Base-by-base conservation (phyloP, 2,113 vertebrate genomes). In the Amblyornis subalaris region DNA sequence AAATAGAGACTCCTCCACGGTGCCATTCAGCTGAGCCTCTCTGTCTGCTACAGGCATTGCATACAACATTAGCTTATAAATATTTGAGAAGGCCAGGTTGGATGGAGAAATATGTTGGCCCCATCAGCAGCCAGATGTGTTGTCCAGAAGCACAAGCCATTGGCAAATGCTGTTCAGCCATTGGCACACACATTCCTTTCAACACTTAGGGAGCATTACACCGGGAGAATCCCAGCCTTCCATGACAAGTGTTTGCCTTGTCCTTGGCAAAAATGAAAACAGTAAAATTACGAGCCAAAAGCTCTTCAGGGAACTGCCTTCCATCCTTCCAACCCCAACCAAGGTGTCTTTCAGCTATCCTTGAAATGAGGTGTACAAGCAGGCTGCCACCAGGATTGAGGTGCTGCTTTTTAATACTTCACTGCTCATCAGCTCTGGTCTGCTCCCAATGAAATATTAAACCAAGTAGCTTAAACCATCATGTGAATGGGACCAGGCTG, bases 51-150 rank as follows among this genome's bases (percentile, higher is more conserved):
- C 33, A 36, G 42, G 58, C 74, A 73, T 73, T 55, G 21, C 60
- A 92, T 5, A 89, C 90, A 93, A 64, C 78, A 85, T 84, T 94
- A 88, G 42, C 69, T 89, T 76, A 89, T 95, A 94, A 96, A 96
- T 95, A 94, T 94, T 85, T 94, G 88, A 93, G 81, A 86, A 82
- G 71, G 35, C 4, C 54, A 55, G 73, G 90, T 54, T 91, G 93
- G 89, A 92, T 80, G 71, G 82, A 96, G 79, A 85, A 94, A 75
- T 74, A 25, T 19, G 18, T 57, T 75, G 53, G 69, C 88, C 84
- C 54, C 89, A 82, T 62, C 80, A 88, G 89, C 89, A 90, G 69
- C 74, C 96, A 92, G 89, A 94, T 93, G 87, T 86, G 93, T 6
- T 79, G 85, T 92, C 95, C 88, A 92, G 80, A 93, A 95, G 76